These are phyloP conservation scores for Pelodiscus sinensis DNA, from an alignment of 2,113 vertebrate species.

Conservation along the genomic window DNA sequence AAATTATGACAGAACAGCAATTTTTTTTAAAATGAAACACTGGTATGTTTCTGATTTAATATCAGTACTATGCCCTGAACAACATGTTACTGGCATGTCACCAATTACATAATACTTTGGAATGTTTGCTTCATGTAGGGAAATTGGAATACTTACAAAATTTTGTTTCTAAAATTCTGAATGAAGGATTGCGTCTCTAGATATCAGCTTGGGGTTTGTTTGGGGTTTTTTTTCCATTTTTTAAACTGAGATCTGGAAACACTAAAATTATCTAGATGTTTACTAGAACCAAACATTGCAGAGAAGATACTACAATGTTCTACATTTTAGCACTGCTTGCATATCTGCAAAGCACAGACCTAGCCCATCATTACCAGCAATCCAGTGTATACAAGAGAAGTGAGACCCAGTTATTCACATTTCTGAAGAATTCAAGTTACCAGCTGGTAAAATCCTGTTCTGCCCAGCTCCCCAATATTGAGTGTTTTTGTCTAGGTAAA, in stretches of 20 bases:
- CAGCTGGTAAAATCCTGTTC: accelerated
- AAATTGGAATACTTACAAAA: background rate
- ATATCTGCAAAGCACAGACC: background rate
- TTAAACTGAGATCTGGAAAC: background rate
- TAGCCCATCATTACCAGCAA: background rate
- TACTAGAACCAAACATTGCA: background rate
- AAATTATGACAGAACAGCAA: background rate
- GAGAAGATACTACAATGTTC: background rate
- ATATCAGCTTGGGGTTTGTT: background rate
- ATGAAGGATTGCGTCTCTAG: constrained; percentile 1
- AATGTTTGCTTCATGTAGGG: constrained; percentile 28
- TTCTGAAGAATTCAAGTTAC: background rate
- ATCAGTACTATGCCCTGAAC: background rate
- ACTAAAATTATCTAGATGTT: background rate
- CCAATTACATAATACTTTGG: constrained; percentile 27
- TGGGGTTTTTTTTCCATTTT: background rate
- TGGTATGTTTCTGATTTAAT: constrained; percentile 46
- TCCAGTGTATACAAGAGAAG: accelerated
- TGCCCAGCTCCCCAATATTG: background rate
- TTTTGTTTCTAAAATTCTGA: constrained; percentile 16
- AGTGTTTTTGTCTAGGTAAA: background rate
- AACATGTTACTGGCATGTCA: constrained; percentile 20
- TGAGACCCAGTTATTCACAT: background rate
- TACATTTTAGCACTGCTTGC: background rate
- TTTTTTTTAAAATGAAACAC: background rate